Base-by-base conservation (phyloP, 2,888 invertebrate genomes). In the Anaspis maculata region DNA sequence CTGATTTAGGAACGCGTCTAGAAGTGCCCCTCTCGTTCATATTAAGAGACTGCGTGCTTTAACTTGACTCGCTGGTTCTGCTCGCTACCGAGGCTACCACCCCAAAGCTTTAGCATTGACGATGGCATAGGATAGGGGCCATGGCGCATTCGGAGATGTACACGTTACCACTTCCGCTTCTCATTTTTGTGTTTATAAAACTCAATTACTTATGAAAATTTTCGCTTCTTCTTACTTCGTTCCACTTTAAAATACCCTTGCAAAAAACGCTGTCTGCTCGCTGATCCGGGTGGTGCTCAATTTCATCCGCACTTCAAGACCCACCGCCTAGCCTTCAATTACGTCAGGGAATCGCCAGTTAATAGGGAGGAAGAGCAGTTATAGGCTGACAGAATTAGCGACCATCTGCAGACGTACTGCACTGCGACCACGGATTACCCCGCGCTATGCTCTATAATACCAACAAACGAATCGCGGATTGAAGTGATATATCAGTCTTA, bases 401-500 rank as follows among this genome's bases (percentile, higher is more conserved):
- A 42, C 44, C 45, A 51, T 54, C 49, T 50, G 52, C 52, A 52
- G 49, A 49, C 45, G 46, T 46, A 52, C 44, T 53, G 54, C 54
- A 53, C 51, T 51, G 50, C 49, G 48, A 46, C 46, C 49, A 48
- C 48, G 50, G 53, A 51, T 53, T 55, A 56, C 39, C 42, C 40
- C 38, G 38, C 42, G 4, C 19, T 45, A 42, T 51, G 47, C 49
- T 48, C 46, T 42, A 52, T 53, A 54, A 54, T 50, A 45, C 49
- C 45, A 49, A 51, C 51, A 49, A 52, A 52, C 53, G 54, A n/a
- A 51, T 53, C 51, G 46, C 49, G 53, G 52, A 54, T 55, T 54
- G 51, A 52, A 54, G 50, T 51, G 55, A 56, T 57, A 56, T 56
- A 57, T 57, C 54, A 54, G 56, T 52, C 52, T 56, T 56, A 56